phyloP scores from a whole-genome alignment of 1,140 invertebrate species.

The Holotrichia oblita region DNA sequence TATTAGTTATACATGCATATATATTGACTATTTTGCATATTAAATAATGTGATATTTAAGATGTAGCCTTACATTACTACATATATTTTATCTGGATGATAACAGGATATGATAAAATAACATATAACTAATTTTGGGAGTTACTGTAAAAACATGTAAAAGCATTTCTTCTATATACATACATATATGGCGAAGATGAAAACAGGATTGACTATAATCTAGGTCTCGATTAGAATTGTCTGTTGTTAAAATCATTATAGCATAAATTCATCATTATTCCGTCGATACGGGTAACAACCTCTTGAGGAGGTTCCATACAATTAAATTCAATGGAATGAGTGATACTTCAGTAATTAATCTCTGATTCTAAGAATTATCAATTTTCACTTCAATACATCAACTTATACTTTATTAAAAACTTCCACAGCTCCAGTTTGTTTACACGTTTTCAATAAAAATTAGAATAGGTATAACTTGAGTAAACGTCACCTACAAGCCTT shows the following conservation, averaged over 20 bases:
- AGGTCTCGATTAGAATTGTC: not conserved
- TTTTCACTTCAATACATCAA: not conserved
- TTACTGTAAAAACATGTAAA: not conserved
- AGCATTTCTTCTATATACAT: too few species aligned
- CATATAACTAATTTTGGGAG: not conserved
- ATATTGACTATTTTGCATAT: not conserved
- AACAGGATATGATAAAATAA: not conserved
- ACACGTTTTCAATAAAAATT: constrained; percentile 29
- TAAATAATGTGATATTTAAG: not conserved
- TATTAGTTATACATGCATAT: not conserved
- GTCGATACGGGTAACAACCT: not conserved
- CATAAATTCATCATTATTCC: not conserved
- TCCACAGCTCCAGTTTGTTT: not conserved
- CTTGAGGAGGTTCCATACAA: too few species aligned
- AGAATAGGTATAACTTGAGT: constrained; percentile 16
- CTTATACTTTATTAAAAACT: not conserved
- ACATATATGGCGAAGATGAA: too few species aligned
- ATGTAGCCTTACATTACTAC: not conserved
- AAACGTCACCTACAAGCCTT: constrained; percentile 26
- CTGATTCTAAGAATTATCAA: too few species aligned
- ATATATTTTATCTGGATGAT: not conserved
- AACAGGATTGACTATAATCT: too few species aligned
- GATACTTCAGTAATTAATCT: too few species aligned
- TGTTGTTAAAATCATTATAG: not conserved
- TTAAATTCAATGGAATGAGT: too few species aligned